Evolutionary conservation across 1,140 invertebrate species (phyloP), one percentile per base, ranked within the genome.

Genomic region (Araneus ventricosus): DNA sequence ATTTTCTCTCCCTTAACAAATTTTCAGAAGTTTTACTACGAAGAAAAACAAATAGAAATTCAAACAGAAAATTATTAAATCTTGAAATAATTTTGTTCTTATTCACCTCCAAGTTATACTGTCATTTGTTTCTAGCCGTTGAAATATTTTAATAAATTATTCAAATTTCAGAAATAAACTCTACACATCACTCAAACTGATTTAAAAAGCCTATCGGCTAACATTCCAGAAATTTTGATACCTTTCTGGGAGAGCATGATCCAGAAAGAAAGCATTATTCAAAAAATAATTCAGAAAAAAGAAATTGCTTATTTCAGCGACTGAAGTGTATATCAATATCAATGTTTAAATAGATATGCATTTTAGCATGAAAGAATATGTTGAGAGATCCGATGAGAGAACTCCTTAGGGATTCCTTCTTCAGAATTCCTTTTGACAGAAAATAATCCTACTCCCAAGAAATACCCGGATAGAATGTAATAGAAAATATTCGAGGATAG

Each of bases 261-360:
- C 30, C 30, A 75, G 34, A 75, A 75, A 75, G 30, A 75, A 17
- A 30, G 20, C 14, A 6, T 75, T 37, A 14, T 34, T 37, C 30
- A 75, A 34, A 34, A 17, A 75, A 37, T 34, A 75, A 75, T 75
- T 75, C 70, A 75, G 34, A 75, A 75, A 75, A 75, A 75, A 75
- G 7, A 34, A 27, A 75, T 7, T 75, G 27, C 70, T 75, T 37
- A 75, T 75, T 75, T 75, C 70, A 34, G 14, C 30, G 8, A 22
- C 30, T 37, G 70, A 75, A 75, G 70, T 75, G 70, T 37, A 37
- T 75, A 75, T 75, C 70, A 75, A 75, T 75, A 37, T 61, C 30
- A 87, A 87, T 87, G 61, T 87, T 87, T 87, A 87, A 61, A 87
- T 87, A 61, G 85, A 34, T 34, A 84, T 30, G 82, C 82, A 57